Percentiles rank a stretch among this genome's conserved stretches.
Evolutionary conservation across 2,888 invertebrate species (phyloP).

Genomic region (Mylabris sibirica): DNA sequence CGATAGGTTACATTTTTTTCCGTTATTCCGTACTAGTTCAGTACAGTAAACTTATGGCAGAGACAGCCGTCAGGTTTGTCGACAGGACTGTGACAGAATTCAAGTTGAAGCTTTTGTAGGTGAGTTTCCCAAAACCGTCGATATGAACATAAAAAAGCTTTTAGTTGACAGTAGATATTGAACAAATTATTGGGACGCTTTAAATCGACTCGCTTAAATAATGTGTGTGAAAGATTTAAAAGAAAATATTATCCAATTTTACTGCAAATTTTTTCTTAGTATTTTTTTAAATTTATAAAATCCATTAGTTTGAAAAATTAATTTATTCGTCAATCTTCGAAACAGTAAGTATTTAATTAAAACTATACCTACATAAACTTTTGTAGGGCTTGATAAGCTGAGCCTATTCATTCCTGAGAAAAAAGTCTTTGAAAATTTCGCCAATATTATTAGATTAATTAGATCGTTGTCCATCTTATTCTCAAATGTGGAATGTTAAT

Average conservation of each 20-base stretch:
- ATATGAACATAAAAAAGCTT: conserved; percentile 17
- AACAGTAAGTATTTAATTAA: too few species aligned
- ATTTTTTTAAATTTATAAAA: not conserved
- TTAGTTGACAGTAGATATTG: conserved; percentile 16
- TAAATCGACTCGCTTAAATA: conserved; percentile 14
- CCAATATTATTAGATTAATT: too few species aligned
- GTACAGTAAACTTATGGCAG: not conserved
- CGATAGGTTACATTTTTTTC: not conserved
- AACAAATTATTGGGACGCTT: conserved; percentile 17
- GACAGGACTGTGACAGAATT: not conserved
- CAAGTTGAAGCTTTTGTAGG: not conserved
- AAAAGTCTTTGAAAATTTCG: too few species aligned
- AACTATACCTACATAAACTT: too few species aligned
- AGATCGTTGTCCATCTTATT: too few species aligned
- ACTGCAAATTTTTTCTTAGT: not conserved
- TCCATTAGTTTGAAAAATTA: conserved; percentile 22
- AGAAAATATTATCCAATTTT: not conserved
- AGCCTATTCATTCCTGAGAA: too few species aligned
- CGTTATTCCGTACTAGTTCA: not conserved
- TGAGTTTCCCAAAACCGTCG: not conserved
- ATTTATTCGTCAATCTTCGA: conserved; percentile 5
- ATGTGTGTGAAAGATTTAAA: not conserved
- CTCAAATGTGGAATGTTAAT: too few species aligned
- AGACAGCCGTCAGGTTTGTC: not conserved
- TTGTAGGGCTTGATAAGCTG: too few species aligned